Evolutionary conservation across 1,140 invertebrate genomes (phyloP).

Genomic region (Zaprionus ghesquierei): DNA sequence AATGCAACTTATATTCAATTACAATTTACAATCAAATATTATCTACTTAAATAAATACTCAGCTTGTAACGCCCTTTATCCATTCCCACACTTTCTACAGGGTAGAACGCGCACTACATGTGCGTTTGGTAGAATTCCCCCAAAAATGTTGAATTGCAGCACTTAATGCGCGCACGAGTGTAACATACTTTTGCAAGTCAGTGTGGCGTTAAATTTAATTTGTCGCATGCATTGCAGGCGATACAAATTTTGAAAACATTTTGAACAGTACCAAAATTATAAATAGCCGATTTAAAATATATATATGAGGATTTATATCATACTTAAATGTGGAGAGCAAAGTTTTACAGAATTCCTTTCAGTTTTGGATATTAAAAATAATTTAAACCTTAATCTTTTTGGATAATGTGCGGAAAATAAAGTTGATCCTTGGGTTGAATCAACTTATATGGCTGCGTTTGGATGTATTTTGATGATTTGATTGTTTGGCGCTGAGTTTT

Average conservation of each 20-base stretch:
- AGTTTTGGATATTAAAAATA: no score
- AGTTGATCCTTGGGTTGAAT: neutral
- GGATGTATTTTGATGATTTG: neutral
- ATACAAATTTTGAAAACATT: slow-evolving; percentile 5
- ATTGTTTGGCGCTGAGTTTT: neutral
- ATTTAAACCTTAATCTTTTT: no score
- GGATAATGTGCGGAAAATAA: no score
- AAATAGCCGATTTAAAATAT: neutral
- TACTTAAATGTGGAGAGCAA: no score
- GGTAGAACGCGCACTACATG: neutral
- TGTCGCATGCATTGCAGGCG: neutral
- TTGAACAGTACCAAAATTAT: neutral
- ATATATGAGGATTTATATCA: no score
- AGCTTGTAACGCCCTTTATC: neutral
- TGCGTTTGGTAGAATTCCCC: neutral
- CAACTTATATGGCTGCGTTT: neutral
- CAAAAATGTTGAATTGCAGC: neutral
- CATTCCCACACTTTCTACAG: neutral
- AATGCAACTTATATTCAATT: no score
- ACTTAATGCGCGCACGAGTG: neutral
- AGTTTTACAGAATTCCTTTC: no score
- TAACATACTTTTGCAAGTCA: slow-evolving; percentile 24
- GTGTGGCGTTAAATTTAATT: slow-evolving; percentile 46
- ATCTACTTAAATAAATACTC: no score
- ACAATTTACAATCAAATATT: no score